These are phyloP conservation scores for Heliconius hortense DNA, from an alignment of 2,888 invertebrate species.

Conservation along the genomic window DNA sequence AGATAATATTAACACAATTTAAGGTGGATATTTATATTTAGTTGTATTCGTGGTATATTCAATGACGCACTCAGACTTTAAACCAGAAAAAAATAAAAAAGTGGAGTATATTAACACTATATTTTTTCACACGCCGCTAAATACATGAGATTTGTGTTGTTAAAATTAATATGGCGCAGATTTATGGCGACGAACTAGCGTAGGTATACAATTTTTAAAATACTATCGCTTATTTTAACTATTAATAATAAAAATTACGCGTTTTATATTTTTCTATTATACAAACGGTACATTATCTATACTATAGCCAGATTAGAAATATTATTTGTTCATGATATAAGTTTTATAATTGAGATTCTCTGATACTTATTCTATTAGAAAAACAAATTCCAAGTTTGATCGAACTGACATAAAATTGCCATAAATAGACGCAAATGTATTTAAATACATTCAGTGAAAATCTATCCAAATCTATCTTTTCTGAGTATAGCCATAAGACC, in stretches of 20 bases:
- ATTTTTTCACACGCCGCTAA: neutral
- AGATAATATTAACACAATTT: too few relatives aligned
- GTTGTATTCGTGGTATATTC: too few relatives aligned
- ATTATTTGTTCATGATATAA: neutral
- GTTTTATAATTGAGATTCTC: neutral
- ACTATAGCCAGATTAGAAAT: neutral
- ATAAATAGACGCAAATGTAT: neutral
- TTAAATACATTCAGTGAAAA: slow-evolving; percentile 2
- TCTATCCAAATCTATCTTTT: neutral
- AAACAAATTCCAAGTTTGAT: neutral
- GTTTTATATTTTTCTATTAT: neutral
- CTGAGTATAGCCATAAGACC: neutral
- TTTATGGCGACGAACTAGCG: neutral
- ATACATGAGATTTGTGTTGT: neutral
- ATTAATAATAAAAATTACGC: neutral
- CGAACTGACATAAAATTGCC: neutral
- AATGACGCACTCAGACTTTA: too few relatives aligned
- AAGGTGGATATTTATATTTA: too few relatives aligned
- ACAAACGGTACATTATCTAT: neutral
- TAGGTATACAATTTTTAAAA: too few relatives aligned
- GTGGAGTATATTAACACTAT: neutral
- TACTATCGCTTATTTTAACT: neutral
- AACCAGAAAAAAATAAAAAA: neutral
- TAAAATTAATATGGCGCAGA: neutral
- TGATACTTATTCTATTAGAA: too few relatives aligned